These are phyloP conservation scores for Microhierax caerulescens DNA, from an alignment of 2,797 vertebrate species.

Conservation along the genomic window DNA sequence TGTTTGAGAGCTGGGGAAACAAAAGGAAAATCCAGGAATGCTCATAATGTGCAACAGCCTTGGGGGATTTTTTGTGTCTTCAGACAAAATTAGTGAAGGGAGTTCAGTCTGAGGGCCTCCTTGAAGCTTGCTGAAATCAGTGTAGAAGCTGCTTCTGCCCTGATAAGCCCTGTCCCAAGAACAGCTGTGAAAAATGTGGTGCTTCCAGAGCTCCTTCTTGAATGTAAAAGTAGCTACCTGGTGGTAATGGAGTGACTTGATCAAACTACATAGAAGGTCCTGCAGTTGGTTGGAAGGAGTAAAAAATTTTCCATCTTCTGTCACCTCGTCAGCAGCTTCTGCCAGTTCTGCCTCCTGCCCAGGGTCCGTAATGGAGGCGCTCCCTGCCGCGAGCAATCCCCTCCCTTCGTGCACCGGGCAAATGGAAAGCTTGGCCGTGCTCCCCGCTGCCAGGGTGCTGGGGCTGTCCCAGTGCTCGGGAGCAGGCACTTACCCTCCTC, in stretches of 20 bases:
- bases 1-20: not conserved
- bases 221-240: not conserved
- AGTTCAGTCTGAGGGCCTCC: not conserved
- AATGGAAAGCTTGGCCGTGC: not conserved
- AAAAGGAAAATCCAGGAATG: slow-evolving; percentile 2
- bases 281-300: not conserved
- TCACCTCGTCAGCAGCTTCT: not conserved
- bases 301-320: not conserved
- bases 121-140: not conserved
- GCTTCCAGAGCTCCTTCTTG: not conserved
- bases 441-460: not conserved
- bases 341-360: not conserved
- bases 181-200: not conserved
- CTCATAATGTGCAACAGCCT: not conserved
- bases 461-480: not conserved
- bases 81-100: not conserved
- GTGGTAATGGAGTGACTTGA: not conserved
- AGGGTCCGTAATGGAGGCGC: not conserved
- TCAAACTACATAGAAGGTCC: not conserved
- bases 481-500: not conserved
- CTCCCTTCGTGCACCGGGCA: not conserved
- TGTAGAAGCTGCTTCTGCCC: not conserved
- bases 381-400: not conserved
- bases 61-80: slow-evolving; percentile 2
- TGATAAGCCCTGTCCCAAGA: not conserved